A percentile compares a stretch with the other conserved stretches of the same genome.
phyloP scores from a whole-genome alignment of 2,888 invertebrate genomes.

The Thereva unica region DNA sequence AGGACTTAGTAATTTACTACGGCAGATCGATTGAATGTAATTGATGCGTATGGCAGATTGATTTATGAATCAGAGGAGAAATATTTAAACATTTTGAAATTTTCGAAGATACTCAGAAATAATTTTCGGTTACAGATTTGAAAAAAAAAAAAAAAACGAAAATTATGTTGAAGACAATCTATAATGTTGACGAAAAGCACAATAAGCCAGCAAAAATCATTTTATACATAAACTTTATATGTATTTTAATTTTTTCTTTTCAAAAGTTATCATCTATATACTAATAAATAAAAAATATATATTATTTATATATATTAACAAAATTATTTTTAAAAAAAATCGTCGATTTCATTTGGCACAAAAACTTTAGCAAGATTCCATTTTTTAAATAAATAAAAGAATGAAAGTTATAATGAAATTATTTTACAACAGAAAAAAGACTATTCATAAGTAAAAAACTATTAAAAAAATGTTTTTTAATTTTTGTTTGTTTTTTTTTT shows the following conservation, averaged over 20 bases:
- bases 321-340: slow-evolving; percentile 16
- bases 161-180: too few relatives aligned
- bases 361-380: slow-evolving; percentile 2
- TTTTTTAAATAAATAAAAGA: neutral
- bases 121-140: too few relatives aligned
- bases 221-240: slow-evolving; percentile 15
- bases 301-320: slow-evolving; percentile 1
- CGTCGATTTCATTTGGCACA: slow-evolving; percentile 24
- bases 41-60: too few relatives aligned
- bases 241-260: neutral
- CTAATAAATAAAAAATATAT: slow-evolving; percentile 35
- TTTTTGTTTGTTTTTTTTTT: neutral
- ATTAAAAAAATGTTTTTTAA: slow-evolving; percentile 9
- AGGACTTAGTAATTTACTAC: too few relatives aligned
- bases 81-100: too few relatives aligned
- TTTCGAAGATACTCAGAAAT: too few relatives aligned
- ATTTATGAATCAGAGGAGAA: too few relatives aligned
- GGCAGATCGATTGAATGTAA: too few relatives aligned
- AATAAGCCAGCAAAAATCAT: slow-evolving; percentile 41
- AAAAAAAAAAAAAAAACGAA: too few relatives aligned
- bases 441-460: slow-evolving; percentile 15
- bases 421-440: neutral
- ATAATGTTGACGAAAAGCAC: slow-evolving; percentile 13
- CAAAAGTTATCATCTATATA: slow-evolving; percentile 8
- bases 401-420: too few relatives aligned